Evolutionary conservation across 2,888 invertebrate genomes (phyloP), one percentile per base, ranked within the genome.

Genomic region (Plagodis pulveraria): DNA sequence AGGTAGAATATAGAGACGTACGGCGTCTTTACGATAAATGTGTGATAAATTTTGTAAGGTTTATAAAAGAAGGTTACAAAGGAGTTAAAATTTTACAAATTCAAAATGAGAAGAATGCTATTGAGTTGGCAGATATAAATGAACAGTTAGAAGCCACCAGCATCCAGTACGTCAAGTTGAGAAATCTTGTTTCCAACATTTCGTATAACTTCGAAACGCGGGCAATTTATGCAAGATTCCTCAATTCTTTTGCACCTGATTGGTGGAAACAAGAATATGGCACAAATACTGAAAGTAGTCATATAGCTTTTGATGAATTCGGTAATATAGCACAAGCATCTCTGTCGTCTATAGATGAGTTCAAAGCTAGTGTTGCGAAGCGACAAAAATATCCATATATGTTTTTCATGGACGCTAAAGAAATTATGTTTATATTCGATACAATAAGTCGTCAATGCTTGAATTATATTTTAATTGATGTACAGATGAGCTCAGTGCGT

Each of bases 391-490:
- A 58, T 12, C 48, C 59, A 34, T 42, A 58, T 35, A 33, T 76
- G 5, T 80, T 69, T 59, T 80, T 79, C 35, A 70, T 61, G 41
- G 58, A 61, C 51, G 77, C 80, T 9, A 56, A 50, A 33, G 63
- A 76, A 55, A 48, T 80, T 36, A 60, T 70, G 12, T n/a, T 47
- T 5, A 48, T 73, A 32, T 76, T 72, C 34, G 70, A 75, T 6
- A 41, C 62, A 8, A 35, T 73, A 7, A 59, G 72, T 22, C 61
- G 62, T 7, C 77, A 78, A 60, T 78, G 80, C 45, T 59, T 76
- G 10, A 76, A 76, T 55, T 79, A 79, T 38, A 71, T 80, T 71
- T 57, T 73, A 61, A 73, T 76, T 34, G 67, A 77, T 34, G 60
- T 50, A 6, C 58, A 63, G 7, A 57, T 69, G 6, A 53, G 66